These are phyloP conservation scores for Musca vetustissima DNA, from an alignment of 1,140 invertebrate species.

Conservation along the genomic window DNA sequence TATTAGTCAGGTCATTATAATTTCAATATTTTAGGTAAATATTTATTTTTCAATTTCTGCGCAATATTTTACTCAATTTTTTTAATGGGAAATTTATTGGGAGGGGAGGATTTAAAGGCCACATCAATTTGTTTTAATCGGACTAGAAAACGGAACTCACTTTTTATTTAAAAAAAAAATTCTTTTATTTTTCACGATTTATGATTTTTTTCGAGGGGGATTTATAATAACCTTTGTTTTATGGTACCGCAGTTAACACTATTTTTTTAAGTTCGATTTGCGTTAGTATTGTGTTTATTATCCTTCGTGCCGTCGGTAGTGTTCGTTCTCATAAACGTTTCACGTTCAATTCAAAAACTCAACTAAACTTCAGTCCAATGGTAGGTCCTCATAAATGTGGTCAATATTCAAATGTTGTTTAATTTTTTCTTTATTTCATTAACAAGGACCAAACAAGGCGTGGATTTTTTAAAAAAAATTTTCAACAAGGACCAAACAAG, in stretches of 20 bases:
- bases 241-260: neutral
- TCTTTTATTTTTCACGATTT: neutral
- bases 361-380: slow-evolving; percentile 7
- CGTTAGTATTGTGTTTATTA: neutral
- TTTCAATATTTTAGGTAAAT: neutral
- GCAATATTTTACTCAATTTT: neutral
- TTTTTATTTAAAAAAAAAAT: neutral
- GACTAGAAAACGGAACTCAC: too few relatives aligned
- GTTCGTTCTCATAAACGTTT: neutral
- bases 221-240: too few relatives aligned
- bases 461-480: too few relatives aligned
- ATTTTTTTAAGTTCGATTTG: neutral
- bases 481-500: too few relatives aligned
- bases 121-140: too few relatives aligned
- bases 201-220: neutral
- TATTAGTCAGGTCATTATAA: neutral
- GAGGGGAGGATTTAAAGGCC: too few relatives aligned
- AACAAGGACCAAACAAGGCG: too few relatives aligned
- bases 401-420: slow-evolving; percentile 17
- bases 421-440: neutral
- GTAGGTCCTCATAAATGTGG: slow-evolving; percentile 11
- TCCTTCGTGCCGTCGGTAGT: too few relatives aligned
- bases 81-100: neutral
- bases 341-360: slow-evolving; percentile 15
- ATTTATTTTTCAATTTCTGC: too few relatives aligned